Conservation (phyloP, 2,888 invertebrate genomes). For the Brachypalpus laphriformis region DNA sequence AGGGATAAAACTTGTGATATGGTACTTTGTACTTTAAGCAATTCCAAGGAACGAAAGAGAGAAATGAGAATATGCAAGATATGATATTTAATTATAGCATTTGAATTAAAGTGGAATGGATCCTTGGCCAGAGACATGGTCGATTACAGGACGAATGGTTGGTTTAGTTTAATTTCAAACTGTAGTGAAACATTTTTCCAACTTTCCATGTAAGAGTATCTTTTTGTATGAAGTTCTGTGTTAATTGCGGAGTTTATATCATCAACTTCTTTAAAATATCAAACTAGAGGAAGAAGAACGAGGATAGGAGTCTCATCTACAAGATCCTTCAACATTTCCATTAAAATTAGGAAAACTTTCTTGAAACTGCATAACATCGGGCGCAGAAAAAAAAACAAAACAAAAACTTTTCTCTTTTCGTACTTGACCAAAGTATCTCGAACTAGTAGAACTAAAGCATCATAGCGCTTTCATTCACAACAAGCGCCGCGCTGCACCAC, state of each 20-base stretch:
- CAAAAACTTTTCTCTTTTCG: not conserved
- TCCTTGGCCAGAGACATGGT: not conserved
- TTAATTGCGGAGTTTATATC: not conserved
- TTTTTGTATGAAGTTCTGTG: not conserved
- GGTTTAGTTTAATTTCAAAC: not conserved
- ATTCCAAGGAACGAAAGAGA: not conserved
- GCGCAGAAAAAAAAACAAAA: not conserved
- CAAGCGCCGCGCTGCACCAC: conserved; percentile 30
- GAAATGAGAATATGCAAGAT: not conserved
- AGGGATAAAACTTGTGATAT: not conserved
- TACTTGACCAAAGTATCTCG: conserved; percentile 52
- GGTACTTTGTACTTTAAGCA: not conserved
- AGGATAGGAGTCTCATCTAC: not conserved
- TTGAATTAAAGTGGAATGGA: not conserved
- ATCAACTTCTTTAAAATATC: not conserved
- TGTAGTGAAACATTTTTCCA: not conserved
- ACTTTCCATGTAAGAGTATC: not conserved
- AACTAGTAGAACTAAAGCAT: conserved; percentile 33
- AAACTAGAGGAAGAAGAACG: not conserved
- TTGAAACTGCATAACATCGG: not conserved
- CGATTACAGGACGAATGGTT: not conserved
- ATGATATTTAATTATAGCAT: conserved; percentile 7
- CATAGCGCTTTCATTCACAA: conserved; percentile 44
- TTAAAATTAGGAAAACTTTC: not conserved
- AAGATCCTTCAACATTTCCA: conserved; percentile 7